These are phyloP conservation scores for Corythoichthys haematopterus DNA, from an alignment of 2,113 vertebrate species.

Conservation along the genomic window DNA sequence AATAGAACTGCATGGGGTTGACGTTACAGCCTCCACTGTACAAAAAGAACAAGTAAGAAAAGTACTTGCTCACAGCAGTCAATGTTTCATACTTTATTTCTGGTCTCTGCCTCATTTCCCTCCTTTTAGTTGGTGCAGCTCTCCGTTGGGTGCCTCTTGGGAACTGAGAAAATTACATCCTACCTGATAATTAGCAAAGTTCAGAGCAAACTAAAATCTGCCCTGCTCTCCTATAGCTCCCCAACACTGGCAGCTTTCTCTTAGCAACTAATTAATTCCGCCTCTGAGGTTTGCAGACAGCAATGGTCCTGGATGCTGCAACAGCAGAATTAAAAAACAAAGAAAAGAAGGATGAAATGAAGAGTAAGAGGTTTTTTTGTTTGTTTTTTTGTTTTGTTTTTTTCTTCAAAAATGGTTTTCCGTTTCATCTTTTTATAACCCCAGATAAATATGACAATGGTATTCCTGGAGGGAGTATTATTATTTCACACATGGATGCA, in stretches of 20 bases:
- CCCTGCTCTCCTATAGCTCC: constrained; percentile 54
- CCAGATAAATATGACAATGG: constrained; percentile 70
- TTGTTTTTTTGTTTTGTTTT: constrained; percentile 52
- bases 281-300: constrained; percentile 74
- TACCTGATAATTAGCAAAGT: constrained; percentile 82
- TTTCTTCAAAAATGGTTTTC: constrained; percentile 21
- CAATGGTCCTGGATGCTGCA: constrained; percentile 70
- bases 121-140: constrained; percentile 51
- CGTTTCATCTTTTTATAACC: constrained; percentile 54
- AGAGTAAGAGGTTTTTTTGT: constrained; percentile 36
- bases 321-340: constrained; percentile 71
- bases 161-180: constrained; percentile 75
- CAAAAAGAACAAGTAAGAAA: constrained; percentile 39
- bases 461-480: constrained; percentile 74
- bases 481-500: constrained; percentile 74
- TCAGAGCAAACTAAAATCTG: constrained; percentile 73
- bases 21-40: not conserved
- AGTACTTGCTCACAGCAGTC: constrained; percentile 40
- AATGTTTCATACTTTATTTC: constrained; percentile 51
- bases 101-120: constrained; percentile 50
- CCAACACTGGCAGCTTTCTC: constrained; percentile 70
- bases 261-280: constrained; percentile 80
- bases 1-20: not conserved
- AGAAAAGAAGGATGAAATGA: constrained; percentile 49
- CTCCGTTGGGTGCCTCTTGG: constrained; percentile 64